Percentiles rank a stretch among this genome's conserved stretches.
These are phyloP conservation scores for Callipepla squamata DNA, from an alignment of 2,113 vertebrate species.

Conservation along the genomic window DNA sequence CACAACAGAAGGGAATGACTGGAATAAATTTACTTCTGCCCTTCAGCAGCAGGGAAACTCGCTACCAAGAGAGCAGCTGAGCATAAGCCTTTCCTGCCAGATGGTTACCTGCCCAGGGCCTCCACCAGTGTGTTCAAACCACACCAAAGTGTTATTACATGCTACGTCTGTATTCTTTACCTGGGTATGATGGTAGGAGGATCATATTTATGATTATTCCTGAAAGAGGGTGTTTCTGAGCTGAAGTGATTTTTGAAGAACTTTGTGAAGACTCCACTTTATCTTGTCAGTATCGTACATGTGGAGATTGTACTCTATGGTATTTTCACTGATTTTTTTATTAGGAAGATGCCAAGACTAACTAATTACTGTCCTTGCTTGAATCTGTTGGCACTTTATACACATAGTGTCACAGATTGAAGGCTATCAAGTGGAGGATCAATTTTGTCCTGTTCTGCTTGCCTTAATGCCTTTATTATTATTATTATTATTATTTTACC, in stretches of 20 bases:
- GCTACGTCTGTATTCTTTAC: background rate
- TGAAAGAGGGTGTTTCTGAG: background rate
- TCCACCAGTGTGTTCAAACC: background rate
- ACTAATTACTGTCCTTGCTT: background rate
- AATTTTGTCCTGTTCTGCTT: background rate
- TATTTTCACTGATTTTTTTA: background rate
- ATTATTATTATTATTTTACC: background rate
- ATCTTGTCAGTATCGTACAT: accelerated
- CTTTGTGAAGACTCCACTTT: background rate
- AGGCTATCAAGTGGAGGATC: background rate
- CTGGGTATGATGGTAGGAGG: background rate
- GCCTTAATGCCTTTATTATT: background rate
- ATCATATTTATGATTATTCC: background rate
- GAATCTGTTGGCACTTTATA: background rate
- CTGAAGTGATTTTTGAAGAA: background rate
- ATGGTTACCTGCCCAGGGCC: background rate
- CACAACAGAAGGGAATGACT: background rate
- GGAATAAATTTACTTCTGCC: background rate
- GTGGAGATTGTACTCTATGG: background rate
- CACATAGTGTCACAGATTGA: background rate
- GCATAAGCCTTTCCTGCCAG: background rate
- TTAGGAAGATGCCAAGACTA: background rate
- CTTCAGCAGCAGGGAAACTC: background rate
- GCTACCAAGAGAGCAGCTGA: background rate
- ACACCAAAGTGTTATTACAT: background rate